Percentiles rank a stretch among this genome's conserved stretches.
These are phyloP conservation scores for Paralichthys olivaceus DNA, from an alignment of 2,113 vertebrate species.

Conservation along the genomic window DNA sequence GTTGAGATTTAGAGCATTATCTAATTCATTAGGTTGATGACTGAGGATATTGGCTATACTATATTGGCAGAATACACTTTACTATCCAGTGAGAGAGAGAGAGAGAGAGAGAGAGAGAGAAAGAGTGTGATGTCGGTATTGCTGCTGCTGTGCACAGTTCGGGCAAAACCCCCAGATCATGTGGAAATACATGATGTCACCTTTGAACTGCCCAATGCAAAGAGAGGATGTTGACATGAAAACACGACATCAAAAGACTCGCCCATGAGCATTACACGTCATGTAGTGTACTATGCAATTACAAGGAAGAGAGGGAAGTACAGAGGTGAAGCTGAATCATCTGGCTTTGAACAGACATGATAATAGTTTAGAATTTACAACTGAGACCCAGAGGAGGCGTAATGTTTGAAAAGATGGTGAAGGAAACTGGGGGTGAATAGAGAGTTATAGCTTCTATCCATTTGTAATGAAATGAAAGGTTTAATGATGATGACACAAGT, in stretches of 20 bases:
- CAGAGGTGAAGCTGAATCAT: neutral
- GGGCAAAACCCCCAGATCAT: slow-evolving; percentile 19
- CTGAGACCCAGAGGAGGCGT: no score
- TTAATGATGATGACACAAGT: no score
- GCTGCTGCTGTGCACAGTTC: neutral
- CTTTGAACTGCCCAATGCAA: slow-evolving; percentile 43
- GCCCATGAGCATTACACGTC: neutral
- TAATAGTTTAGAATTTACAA: no score
- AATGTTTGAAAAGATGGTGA: no score
- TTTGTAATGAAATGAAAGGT: no score
- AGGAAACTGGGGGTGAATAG: no score
- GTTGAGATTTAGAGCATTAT: slow-evolving; percentile 31
- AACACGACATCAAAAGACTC: slow-evolving; percentile 43
- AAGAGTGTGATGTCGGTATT: slow-evolving; percentile 8
- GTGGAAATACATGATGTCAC: slow-evolving; percentile 32
- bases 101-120: no score
- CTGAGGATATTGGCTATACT: slow-evolving; percentile 42
- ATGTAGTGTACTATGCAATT: slow-evolving; percentile 26
- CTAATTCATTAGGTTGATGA: slow-evolving; percentile 42
- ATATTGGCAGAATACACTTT: slow-evolving; percentile 26
- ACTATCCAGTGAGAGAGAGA: neutral
- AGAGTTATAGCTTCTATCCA: no score
- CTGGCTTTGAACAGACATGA: neutral
- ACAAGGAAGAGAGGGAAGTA: neutral
- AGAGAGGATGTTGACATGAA: slow-evolving; percentile 51